Percentiles rank a stretch among this genome's conserved stretches.
These are phyloP conservation scores for Calameuta pallipes DNA, from an alignment of 2,888 invertebrate genomes.

Conservation along the genomic window DNA sequence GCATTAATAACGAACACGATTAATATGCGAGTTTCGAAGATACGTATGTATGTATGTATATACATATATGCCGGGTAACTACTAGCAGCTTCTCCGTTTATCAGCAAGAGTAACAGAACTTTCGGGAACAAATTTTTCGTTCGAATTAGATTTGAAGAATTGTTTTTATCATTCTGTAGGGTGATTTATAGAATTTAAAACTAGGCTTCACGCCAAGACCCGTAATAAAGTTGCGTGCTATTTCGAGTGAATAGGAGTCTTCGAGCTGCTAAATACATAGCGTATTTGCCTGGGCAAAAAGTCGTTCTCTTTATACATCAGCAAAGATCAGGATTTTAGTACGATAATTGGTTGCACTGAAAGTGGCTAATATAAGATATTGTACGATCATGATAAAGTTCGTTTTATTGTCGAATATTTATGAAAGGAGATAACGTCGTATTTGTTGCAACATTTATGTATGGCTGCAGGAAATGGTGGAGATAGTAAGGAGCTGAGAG, in stretches of 20 bases:
- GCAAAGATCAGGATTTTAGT: neutral
- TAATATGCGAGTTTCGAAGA: neutral
- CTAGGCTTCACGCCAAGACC: neutral
- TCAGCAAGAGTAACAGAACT: neutral
- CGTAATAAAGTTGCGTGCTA: neutral
- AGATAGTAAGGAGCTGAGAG: neutral
- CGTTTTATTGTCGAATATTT: neutral
- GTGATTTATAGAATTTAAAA: neutral
- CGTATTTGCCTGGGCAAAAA: neutral
- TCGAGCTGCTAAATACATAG: neutral
- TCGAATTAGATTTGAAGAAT: neutral
- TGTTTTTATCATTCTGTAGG: neutral
- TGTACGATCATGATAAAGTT: neutral
- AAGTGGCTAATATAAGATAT: neutral
- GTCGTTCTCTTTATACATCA: neutral
- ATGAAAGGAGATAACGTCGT: neutral
- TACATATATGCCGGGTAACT: neutral
- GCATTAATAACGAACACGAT: neutral
- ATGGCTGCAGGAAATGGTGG: neutral
- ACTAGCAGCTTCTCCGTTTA: neutral
- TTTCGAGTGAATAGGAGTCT: neutral
- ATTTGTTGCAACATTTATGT: neutral
- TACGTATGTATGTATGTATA: neutral
- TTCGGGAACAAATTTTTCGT: neutral
- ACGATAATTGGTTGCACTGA: neutral